Evolutionary conservation across 1,140 invertebrate genomes (phyloP).

Genomic region (Scaptomyza hsui): DNA sequence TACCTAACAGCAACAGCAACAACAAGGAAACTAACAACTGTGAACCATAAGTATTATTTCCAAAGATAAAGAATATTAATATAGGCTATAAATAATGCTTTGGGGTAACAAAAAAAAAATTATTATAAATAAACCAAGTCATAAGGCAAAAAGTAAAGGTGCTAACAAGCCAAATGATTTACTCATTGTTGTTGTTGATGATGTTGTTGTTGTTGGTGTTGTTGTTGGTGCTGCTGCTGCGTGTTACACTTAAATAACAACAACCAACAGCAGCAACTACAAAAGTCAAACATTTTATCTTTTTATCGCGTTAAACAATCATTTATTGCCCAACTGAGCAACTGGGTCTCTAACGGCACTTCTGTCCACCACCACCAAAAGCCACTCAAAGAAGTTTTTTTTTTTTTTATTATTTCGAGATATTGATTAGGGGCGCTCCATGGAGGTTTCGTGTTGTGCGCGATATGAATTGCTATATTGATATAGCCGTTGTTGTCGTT

Average conservation of each 20-base stretch:
- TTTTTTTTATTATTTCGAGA: constrained; percentile 41
- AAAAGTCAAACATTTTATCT: constrained; percentile 81
- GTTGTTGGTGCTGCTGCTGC: constrained; percentile 43
- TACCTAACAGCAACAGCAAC: constrained; percentile 66
- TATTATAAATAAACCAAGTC: constrained; percentile 74
- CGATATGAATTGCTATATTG: constrained; percentile 50
- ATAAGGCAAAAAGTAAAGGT: constrained; percentile 57
- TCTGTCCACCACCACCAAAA: constrained; percentile 23
- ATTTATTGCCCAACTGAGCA: constrained; percentile 77
- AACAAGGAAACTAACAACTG: constrained; percentile 14
- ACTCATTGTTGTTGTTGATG: constrained; percentile 29
- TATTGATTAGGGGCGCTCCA: constrained; percentile 69
- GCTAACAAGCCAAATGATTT: constrained; percentile 73
- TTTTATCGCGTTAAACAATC: constrained; percentile 82
- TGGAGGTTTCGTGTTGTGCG: constrained; percentile 9
- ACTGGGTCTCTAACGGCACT: constrained; percentile 38
- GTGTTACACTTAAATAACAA: constrained; percentile 67
- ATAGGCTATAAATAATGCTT: constrained; percentile 82
- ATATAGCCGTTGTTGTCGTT: constrained; percentile 19
- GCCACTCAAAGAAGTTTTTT: constrained; percentile 59
- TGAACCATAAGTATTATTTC: constrained; percentile 62
- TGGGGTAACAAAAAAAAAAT: constrained; percentile 60
- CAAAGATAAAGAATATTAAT: constrained; percentile 84
- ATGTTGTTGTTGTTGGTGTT: constrained; percentile 32
- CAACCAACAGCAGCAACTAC: constrained; percentile 42